Conservation (phyloP, 2,113 vertebrate species). For the Illadopsis cleaveri region DNA sequence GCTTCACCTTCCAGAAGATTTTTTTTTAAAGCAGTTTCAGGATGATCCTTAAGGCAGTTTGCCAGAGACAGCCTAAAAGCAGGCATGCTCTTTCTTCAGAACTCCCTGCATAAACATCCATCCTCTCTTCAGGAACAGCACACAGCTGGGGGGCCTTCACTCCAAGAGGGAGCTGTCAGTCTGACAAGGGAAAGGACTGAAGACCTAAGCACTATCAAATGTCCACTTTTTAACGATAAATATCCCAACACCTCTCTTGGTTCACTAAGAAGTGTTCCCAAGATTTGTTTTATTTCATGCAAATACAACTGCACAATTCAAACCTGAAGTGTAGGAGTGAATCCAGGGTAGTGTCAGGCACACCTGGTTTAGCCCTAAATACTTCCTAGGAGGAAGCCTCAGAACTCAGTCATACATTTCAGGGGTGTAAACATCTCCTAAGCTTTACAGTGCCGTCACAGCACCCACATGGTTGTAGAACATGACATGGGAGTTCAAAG, state of each 20-base stretch:
- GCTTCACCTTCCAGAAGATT: neutral
- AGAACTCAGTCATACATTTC: neutral
- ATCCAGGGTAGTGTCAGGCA: neutral
- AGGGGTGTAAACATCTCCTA: neutral
- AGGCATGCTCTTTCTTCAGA: neutral
- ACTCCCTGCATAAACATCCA: neutral
- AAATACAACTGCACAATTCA: neutral
- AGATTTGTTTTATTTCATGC: neutral
- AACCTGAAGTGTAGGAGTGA: accelerated
- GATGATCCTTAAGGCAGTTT: neutral
- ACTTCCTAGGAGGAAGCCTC: neutral
- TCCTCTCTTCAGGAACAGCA: neutral
- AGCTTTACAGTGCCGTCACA: neutral
- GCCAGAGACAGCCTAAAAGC: neutral
- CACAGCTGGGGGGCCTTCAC: neutral
- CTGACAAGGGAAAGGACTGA: neutral
- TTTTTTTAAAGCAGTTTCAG: neutral
- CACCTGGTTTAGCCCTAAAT: neutral
- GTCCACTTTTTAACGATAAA: neutral
- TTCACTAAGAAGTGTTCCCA: neutral
- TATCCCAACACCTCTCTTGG: neutral
- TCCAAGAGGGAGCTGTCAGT: neutral
- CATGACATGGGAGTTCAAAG: neutral
- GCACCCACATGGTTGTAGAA: neutral
- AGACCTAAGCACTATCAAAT: neutral